A percentile compares a stretch with the other conserved stretches of the same genome.
Evolutionary conservation across 2,888 invertebrate species (phyloP).

Genomic region (Bellardia bayeri): DNA sequence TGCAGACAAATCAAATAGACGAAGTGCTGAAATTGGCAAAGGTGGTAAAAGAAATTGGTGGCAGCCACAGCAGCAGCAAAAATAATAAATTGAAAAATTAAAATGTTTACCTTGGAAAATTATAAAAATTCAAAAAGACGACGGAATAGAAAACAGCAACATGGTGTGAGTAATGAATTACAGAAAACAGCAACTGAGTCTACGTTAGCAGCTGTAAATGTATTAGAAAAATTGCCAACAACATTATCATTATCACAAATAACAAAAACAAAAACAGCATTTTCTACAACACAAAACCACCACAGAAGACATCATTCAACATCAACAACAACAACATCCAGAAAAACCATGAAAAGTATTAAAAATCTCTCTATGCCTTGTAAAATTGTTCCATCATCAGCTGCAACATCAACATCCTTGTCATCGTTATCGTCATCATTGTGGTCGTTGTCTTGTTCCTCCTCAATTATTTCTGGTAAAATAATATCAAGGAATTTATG

Average conservation of each 20-base stretch:
- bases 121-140: slow-evolving; percentile 53
- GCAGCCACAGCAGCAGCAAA: slow-evolving; percentile 14
- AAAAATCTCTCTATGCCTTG: slow-evolving; percentile 63
- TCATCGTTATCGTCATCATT: slow-evolving; percentile 8
- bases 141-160: slow-evolving; percentile 55
- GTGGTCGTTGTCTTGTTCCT: slow-evolving; percentile 24
- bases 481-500: slow-evolving; percentile 70
- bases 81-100: slow-evolving; percentile 24
- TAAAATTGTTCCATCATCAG: slow-evolving; percentile 27
- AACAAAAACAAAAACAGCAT: slow-evolving; percentile 41
- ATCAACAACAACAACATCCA: slow-evolving; percentile 28
- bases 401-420: neutral
- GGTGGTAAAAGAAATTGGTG: slow-evolving; percentile 1
- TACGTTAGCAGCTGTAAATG: slow-evolving; percentile 13
- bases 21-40: slow-evolving; percentile 4
- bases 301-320: slow-evolving; percentile 14
- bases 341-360: slow-evolving; percentile 71
- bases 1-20: slow-evolving; percentile 56
- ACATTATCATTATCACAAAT: slow-evolving; percentile 36
- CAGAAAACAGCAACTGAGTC: slow-evolving; percentile 44
- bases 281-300: slow-evolving; percentile 12
- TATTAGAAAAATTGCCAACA: slow-evolving; percentile 39
- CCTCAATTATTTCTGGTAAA: slow-evolving; percentile 60
- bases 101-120: slow-evolving; percentile 70
- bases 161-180: slow-evolving; percentile 36